Evolutionary conservation across 2,797 vertebrate genomes (phyloP), one percentile per base, ranked within the genome.

Genomic region (Astyanax mexicanus): DNA sequence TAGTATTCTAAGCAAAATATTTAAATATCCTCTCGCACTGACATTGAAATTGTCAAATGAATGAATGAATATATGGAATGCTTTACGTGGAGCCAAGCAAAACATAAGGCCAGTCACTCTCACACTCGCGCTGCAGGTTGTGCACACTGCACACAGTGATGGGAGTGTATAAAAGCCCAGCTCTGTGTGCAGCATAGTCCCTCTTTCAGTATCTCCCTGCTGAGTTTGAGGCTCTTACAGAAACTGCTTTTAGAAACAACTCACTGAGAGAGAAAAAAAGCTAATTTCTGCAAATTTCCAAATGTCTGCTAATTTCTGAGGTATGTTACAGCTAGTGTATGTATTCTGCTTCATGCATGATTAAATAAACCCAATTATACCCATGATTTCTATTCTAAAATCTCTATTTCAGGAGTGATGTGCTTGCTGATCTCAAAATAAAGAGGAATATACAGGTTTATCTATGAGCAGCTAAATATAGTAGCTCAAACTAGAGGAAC

Each of bases 51-150:
- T 71, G 80, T 81, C 85, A 87, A 91, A 90, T 92, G 82, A 85
- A 90, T 92, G 82, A 85, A 77, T 88, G 84, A 85, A 83, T 83
- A 86, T 91, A 83, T 84, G 87, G 90, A 92, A 93, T 91, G 89
- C 77, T 82, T 69, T 61, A 49, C 4, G 1, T 27, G 1, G 79
- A 85, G 91, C 91, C 91, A 94, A 94, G 80, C 83, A 89, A 88
- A 93, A 93, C 89, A 92, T 40, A 64, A 75, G 80, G 83, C 80
- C 74, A 75, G 37, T 75, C 75, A 32, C 29, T 2, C 29, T 32
- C 32, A 29, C 2, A 32, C 29, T 5, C 61, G 65, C 70, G 74
- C 71, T 80, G 85, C 79, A 73, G 73, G 70, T 74, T 89, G 62
- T 61, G 87, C 82, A 88, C 87, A 91, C 90, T 87, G 86, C 83